Evolutionary conservation across 1,140 invertebrate species (phyloP).

Genomic region (Theocolax elegans): DNA sequence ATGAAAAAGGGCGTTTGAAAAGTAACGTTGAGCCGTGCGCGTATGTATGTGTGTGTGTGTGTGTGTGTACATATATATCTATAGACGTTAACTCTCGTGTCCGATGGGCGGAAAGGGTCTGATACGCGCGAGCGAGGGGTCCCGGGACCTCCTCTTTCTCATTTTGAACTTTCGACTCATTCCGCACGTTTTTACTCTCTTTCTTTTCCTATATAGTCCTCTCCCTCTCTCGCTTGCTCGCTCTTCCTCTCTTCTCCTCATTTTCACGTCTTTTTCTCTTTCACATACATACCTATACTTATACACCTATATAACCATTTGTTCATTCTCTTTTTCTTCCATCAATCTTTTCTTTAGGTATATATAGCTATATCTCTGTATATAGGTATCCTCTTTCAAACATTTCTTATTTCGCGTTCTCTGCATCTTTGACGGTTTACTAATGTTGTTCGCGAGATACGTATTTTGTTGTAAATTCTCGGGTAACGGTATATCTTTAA

Average conservation of each 20-base stretch:
- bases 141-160: constrained; percentile 21
- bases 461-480: too few relatives aligned
- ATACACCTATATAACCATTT: too few relatives aligned
- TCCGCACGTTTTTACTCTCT: constrained; percentile 26
- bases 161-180: constrained; percentile 34
- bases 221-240: background rate
- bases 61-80: background rate
- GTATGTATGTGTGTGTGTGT: too few relatives aligned
- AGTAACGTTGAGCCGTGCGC: too few relatives aligned
- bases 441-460: too few relatives aligned
- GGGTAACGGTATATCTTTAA: too few relatives aligned
- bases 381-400: too few relatives aligned
- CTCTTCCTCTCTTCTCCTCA: constrained; percentile 3
- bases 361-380: too few relatives aligned
- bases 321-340: constrained; percentile 18
- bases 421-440: too few relatives aligned
- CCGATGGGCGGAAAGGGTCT: constrained; percentile 22
- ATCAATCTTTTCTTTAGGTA: constrained; percentile 19
- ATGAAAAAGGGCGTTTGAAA: too few relatives aligned
- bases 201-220: constrained; percentile 7
- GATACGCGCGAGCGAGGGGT: background rate
- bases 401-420: too few relatives aligned
- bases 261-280: constrained; percentile 19
- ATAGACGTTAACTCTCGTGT: background rate
- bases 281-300: too few relatives aligned